These are phyloP conservation scores for Oppia nitens DNA, from an alignment of 1,140 invertebrate genomes.

Conservation along the genomic window DNA sequence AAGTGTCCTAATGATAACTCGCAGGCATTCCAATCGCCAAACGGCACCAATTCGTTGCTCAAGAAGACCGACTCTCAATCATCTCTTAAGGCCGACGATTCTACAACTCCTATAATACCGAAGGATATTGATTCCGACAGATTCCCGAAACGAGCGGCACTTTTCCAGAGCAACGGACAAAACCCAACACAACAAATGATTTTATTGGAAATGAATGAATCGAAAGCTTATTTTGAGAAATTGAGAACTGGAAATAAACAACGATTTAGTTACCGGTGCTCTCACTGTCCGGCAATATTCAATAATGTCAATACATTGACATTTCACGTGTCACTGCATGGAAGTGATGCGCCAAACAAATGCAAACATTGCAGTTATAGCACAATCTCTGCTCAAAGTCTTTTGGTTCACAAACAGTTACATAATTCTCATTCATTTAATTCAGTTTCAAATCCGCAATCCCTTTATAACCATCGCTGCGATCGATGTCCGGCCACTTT, in stretches of 20 bases:
- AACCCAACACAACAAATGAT: conserved; percentile 15
- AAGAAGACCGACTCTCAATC: background rate
- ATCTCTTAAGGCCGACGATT: background rate
- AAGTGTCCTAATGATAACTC: background rate
- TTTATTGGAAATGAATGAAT: conserved; percentile 18
- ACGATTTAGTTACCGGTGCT: conserved; percentile 17
- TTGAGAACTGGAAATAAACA: conserved; percentile 12
- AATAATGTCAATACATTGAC: conserved; percentile 39
- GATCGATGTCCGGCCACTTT: conserved; percentile 68
- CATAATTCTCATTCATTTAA: conserved; percentile 28
- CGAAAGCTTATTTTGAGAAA: conserved; percentile 15
- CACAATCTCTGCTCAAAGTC: conserved; percentile 52
- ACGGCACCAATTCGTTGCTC: background rate
- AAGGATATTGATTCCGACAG: background rate
- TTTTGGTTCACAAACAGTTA: conserved; percentile 52
- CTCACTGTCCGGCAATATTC: conserved; percentile 20
- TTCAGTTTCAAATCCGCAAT: background rate
- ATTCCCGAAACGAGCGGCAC: background rate
- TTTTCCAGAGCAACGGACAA: conserved; percentile 1
- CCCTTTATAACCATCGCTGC: conserved; percentile 14
- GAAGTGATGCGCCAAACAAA: conserved; percentile 45
- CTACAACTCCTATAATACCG: background rate
- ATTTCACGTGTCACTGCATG: conserved; percentile 52
- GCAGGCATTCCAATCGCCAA: background rate
- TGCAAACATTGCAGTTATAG: conserved; percentile 69